Conservation (phyloP, 2,888 invertebrate species). For the Hirtodrosophila histrioides region DNA sequence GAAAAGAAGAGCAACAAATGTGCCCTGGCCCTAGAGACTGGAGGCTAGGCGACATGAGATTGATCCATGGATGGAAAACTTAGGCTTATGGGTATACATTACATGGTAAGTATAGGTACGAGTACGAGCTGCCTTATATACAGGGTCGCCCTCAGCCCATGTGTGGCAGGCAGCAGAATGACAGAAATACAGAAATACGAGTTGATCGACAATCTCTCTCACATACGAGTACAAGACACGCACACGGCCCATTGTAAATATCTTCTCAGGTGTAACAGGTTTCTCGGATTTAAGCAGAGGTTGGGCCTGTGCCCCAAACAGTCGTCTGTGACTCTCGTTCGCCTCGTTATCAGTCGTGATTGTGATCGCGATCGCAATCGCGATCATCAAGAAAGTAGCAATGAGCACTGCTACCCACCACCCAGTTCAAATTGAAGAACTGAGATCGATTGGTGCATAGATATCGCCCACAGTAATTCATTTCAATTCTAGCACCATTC, state of each 20-base stretch:
- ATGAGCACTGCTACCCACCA: constrained; percentile 5
- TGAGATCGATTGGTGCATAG: constrained; percentile 84
- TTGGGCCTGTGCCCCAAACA: constrained; percentile 50
- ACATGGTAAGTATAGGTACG: constrained; percentile 19
- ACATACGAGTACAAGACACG: constrained; percentile 23
- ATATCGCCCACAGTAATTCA: constrained; percentile 51
- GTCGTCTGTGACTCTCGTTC: constrained; percentile 56
- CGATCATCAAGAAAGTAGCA: neutral
- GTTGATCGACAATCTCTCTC: constrained; percentile 56
- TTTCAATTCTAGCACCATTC: constrained; percentile 83
- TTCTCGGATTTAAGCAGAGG: constrained; percentile 82
- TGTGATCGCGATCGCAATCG: constrained; percentile 17
- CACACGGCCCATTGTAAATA: constrained; percentile 78
- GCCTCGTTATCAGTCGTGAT: constrained; percentile 49
- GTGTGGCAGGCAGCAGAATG: constrained; percentile 24
- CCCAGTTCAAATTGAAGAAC: constrained; percentile 78
- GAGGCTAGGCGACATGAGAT: constrained; percentile 43
- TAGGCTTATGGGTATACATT: constrained; percentile 57
- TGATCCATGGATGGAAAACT: constrained; percentile 33
- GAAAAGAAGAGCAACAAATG: constrained; percentile 65
- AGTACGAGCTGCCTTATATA: neutral
- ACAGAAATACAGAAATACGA: constrained; percentile 70
- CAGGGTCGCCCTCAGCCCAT: constrained; percentile 6
- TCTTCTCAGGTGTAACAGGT: constrained; percentile 84
- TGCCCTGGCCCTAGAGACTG: constrained; percentile 23